These are phyloP conservation scores for Pantherophis vulpinus DNA, from an alignment of 2,797 vertebrate species.

Conservation along the genomic window DNA sequence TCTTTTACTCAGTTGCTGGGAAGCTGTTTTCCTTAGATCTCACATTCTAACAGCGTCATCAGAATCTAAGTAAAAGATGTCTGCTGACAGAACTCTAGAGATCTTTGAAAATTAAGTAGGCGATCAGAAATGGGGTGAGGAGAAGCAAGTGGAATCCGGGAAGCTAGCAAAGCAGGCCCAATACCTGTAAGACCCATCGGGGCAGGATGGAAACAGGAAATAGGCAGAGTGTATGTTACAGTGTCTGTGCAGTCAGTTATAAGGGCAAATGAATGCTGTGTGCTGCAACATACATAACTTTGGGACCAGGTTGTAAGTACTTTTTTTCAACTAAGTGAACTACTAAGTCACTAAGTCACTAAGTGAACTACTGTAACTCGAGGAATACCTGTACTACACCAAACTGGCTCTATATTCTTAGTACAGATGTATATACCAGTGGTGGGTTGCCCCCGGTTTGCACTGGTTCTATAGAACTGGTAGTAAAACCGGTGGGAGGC, in stretches of 20 bases:
- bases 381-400: not conserved
- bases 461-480: too few species aligned
- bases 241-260: not conserved
- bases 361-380: not conserved
- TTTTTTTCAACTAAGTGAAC: not conserved
- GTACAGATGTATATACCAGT: not conserved
- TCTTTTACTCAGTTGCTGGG: not conserved
- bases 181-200: not conserved
- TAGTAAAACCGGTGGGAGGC: too few species aligned
- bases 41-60: not conserved
- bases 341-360: not conserved
- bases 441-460: too few species aligned
- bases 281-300: not conserved
- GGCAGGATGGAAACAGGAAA: not conserved
- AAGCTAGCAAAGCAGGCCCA: not conserved
- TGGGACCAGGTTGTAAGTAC: not conserved
- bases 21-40: not conserved
- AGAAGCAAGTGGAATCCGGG: not conserved
- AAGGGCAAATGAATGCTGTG: not conserved
- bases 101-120: not conserved
- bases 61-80: not conserved
- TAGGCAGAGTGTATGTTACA: not conserved
- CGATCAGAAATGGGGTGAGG: not conserved
- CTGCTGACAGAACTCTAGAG: not conserved
- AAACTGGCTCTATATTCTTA: not conserved